Evolutionary conservation across 2,797 vertebrate genomes (phyloP), one percentile per base, ranked within the genome.

Genomic region (Myotis planiceps): DNA sequence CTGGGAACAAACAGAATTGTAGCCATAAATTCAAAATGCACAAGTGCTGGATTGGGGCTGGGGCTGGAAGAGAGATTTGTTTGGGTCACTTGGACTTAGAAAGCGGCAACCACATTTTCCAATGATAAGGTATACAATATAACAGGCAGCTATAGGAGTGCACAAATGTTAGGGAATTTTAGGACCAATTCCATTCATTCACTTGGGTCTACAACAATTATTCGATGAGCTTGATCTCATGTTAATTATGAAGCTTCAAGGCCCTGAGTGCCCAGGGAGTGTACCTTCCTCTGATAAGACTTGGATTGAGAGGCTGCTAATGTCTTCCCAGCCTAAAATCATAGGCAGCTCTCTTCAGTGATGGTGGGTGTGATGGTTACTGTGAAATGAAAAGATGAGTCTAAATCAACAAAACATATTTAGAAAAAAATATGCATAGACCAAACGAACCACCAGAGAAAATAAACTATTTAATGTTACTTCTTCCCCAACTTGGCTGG

Each of bases 1-100:
- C 78, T 92, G 45, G 76, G 71, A 37, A 2, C 51, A 84, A 79
- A 87, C 74, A 82, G 87, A 76, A 85, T 72, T 18, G 27, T 76
- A 75, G 63, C 47, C 39, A 25, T 92, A 92, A 69, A 32, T 74
- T 81, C 66, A 84, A 92, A 86, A 80, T 34, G 39, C 51, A 42
- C 29, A 27, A 63, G 19, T 72, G 55, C 47, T 87, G 27, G 69
- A 15, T 97, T 47, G 1, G 37, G 23, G 53, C 66, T 23, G 13
- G 23, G 66, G 72, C 13, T 58, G 8, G 1, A 76, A 91, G 75
- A 63, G 32, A 72, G 83, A 34, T 29, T 65, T 72, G 29, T n/a
- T 80, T 14, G 9, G 18, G 29, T 1, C 5, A 53, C 72, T 69
- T 5, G 14, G 29, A 60, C 13, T 82, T 85, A 9, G 1, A 69